Conservation (phyloP, 1,140 invertebrate genomes). For the Dendrolimus kikuchii region DNA sequence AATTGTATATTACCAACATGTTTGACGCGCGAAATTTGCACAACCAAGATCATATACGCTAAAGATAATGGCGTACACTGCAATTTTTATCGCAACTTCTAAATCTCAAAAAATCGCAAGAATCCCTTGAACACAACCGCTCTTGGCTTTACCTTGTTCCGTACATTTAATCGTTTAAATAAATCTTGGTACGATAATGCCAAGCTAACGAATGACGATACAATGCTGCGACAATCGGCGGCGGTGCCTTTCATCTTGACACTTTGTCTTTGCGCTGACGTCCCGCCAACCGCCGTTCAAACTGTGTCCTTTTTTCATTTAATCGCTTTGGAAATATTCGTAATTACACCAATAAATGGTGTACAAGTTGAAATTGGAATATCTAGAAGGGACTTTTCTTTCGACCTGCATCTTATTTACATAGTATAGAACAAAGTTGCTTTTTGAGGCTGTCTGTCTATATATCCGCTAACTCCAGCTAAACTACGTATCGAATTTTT, state of each 20-base stretch:
- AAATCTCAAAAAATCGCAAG: not conserved
- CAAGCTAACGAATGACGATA: slow-evolving; percentile 62
- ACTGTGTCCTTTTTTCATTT: slow-evolving; percentile 4
- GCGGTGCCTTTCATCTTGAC: slow-evolving; percentile 65
- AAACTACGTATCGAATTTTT: too few relatives aligned
- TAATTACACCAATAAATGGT: slow-evolving; percentile 10
- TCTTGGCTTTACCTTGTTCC: slow-evolving; percentile 18
- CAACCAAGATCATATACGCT: too few relatives aligned
- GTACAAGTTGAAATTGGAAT: too few relatives aligned
- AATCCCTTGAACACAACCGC: not conserved
- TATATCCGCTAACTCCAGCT: too few relatives aligned
- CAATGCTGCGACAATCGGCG: slow-evolving; percentile 62
- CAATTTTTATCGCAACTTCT: too few relatives aligned
- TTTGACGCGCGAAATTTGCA: too few relatives aligned
- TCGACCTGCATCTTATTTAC: too few relatives aligned
- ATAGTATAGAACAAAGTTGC: too few relatives aligned
- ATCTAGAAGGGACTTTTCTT: too few relatives aligned
- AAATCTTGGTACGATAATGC: slow-evolving; percentile 65
- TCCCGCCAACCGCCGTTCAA: slow-evolving; percentile 8
- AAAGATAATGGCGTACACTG: too few relatives aligned
- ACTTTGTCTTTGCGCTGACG: slow-evolving; percentile 54
- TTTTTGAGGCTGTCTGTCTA: too few relatives aligned
- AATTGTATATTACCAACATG: too few relatives aligned
- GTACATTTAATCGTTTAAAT: slow-evolving; percentile 61
- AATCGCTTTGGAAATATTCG: slow-evolving; percentile 16